Evolutionary conservation across 2,888 invertebrate species (phyloP), one percentile per base, ranked within the genome.

Genomic region (Teinopalpus imperialis): DNA sequence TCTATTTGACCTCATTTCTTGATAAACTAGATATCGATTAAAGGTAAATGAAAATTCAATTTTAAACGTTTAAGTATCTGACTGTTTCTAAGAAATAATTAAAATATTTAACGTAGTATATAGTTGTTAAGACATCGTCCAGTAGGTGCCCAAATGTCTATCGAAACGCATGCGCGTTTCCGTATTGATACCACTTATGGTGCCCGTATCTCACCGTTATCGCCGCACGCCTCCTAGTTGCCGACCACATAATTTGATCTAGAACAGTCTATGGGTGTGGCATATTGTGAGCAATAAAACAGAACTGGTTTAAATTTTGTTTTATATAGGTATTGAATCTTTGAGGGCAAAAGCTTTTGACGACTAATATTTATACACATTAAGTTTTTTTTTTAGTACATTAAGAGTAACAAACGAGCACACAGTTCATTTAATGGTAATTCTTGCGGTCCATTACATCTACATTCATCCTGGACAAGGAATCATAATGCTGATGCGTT

Each of bases 171-270:
- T 23, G 18, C 12, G 27, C 16, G 20, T 34, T 45, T 45, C 46
- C 29, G 34, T 14, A 34, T 30, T 12, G 18, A 23, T 30, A 27
- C 20, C 20, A 46, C 35, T 46, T 46, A 34, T 35, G 40, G 20
- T 13, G 21, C 9, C 34, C 29, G 27, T 29, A 34, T 14, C 10
- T 7, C 14, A 32, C 46, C 24, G 24, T 35, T 46, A 35, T 46
- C 43, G 31, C 23, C 24, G 24, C 32, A 24, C 40, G 35, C 29
- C 34, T 40, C 12, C 20, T 21, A 32, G 4, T 12, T 35, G 40
- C 6, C 29, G 45, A 29, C 45, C 45, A 40, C 32, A 29, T 27
- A 26, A 40, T 35, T 40, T 16, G 18, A 26, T 46, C 40, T 46
- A 41, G 46, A 46, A 40, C 29, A 40, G 9, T 35, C 40, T 23